Evolutionary conservation across 2,888 invertebrate genomes (phyloP), one percentile per base, ranked within the genome.

Genomic region (Endotricha flammealis): DNA sequence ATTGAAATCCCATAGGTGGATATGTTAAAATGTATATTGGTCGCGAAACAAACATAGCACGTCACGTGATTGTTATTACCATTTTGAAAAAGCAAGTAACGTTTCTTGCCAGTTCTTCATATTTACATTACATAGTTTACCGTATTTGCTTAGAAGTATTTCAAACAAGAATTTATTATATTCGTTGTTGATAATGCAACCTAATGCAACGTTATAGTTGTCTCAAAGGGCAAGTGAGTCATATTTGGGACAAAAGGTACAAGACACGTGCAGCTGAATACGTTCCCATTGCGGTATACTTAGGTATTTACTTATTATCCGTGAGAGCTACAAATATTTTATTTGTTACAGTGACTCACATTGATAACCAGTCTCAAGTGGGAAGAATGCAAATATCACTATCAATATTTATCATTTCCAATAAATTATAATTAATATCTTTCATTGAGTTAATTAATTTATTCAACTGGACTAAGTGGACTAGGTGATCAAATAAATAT

Each of bases 161-260:
- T n/a, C n/a, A n/a, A n/a, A n/a, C n/a, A n/a, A n/a, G n/a, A n/a
- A n/a, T n/a, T n/a, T n/a, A n/a, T n/a, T n/a, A n/a, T n/a, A n/a
- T n/a, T n/a, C n/a, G n/a, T n/a, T n/a, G n/a, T n/a, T n/a, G n/a
- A n/a, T 63, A 64, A 61, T 61, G 59, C 54, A 43, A 38, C 38
- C 42, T 31, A 61, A 60, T 64, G 46, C 64, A 56, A 57, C 48
- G 47, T 54, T 58, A 6, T 29, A 45, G 46, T 22, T 22, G 23
- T 22, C 23, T 22, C 3, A 22, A 3, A n/a, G 16, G 6, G 16
- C 6, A 16, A 4, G 16, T 36, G 36, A 36, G 31, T 36, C 36
- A 36, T 16, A 33, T 8, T 32, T 17, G 25, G 17, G 25, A 17
- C 32, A 17, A 27, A 17, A 11, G 27, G 29, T 38, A 32, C 31